Base-by-base conservation (phyloP, 2,797 vertebrate species). In the Margarornis squamiger region DNA sequence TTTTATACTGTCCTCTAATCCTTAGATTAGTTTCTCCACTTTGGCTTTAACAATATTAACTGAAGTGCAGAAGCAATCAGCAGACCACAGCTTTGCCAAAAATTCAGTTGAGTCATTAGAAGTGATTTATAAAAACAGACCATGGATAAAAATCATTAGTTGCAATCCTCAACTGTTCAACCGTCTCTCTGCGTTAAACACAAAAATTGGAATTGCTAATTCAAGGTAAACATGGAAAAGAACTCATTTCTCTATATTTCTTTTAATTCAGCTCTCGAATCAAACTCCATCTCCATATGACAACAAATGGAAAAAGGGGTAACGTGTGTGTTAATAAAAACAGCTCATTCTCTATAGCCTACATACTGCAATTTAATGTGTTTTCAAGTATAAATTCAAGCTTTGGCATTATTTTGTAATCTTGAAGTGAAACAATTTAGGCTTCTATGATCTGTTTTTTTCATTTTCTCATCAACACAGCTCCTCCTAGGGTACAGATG, bases 31-130 rank as follows among this genome's bases (percentile, higher is more conserved):
- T 71, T 93, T 92, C 91, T 88, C 59, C 38, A 32, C 70, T 76
- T 67, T 66, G 46, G 41, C 67, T 94, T 93, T 81, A 87, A 91
- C 59, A 88, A 59, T 43, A 92, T 84, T 82, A 97, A 82, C 76
- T 81, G 51, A 90, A 92, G 67, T 43, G 59, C 73, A 85, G n/a
- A 87, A 38, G 77, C 67, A 93, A 82, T 79, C 86, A 88, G 51
- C 76, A 93, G 70, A 90, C 51, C 51, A 59, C 71, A 84, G 62
- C 74, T 76, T 84, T 36, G 59, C 59, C 63, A 94, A 86, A 88
- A 94, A 73, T 67, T 86, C 38, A 55, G 70, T 41, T 88, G 66
- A 86, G 66, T 90, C 85, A 93, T 83, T 90, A 73, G 13, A 96
- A 93, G 48, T 58, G 18, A 90, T 73, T 88, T 88, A 66, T 72